A percentile compares a stretch with the other conserved stretches of the same genome.
Evolutionary conservation across 2,113 vertebrate genomes (phyloP).

Genomic region (Cnemophilus loriae): DNA sequence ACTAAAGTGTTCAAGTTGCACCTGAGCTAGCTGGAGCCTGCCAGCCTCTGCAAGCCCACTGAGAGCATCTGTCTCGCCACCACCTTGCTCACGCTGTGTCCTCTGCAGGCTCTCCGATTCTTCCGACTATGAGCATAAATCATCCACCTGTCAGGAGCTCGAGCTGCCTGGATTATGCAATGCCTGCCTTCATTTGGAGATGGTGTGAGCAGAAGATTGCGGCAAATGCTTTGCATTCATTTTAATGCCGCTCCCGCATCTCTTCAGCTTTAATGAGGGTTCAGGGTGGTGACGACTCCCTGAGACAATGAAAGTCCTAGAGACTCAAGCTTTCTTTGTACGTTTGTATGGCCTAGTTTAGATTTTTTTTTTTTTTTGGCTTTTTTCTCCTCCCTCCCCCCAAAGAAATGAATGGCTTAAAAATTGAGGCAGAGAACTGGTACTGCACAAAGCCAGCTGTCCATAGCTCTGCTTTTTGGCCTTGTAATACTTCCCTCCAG

Average conservation of each 20-base stretch:
- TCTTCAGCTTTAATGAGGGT: constrained; percentile 77
- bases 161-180: constrained; percentile 83
- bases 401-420: constrained; percentile 54
- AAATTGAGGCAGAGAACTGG: constrained; percentile 47
- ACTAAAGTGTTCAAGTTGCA: constrained; percentile 76
- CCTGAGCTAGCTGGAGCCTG: constrained; percentile 80
- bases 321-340: constrained; percentile 59
- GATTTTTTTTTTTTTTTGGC: not conserved
- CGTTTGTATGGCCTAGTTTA: constrained; percentile 17
- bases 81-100: constrained; percentile 77
- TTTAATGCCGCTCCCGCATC: constrained; percentile 69
- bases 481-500: constrained; percentile 52
- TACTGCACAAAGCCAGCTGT: constrained; percentile 59
- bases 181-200: constrained; percentile 82
- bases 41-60: constrained; percentile 80
- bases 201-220: constrained; percentile 73
- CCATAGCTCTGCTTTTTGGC: constrained; percentile 54
- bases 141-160: constrained; percentile 85
- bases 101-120: constrained; percentile 79
- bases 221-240: constrained; percentile 77
- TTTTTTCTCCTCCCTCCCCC: not conserved
- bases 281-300: constrained; percentile 66
- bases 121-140: constrained; percentile 88
- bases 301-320: constrained; percentile 69
- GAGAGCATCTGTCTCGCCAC: constrained; percentile 85